Percentiles rank a stretch among this genome's conserved stretches.
These are phyloP conservation scores for Apostichopus japonicus DNA, from an alignment of 35 echinoderm and acorn worm genomes.

Conservation along the genomic window DNA sequence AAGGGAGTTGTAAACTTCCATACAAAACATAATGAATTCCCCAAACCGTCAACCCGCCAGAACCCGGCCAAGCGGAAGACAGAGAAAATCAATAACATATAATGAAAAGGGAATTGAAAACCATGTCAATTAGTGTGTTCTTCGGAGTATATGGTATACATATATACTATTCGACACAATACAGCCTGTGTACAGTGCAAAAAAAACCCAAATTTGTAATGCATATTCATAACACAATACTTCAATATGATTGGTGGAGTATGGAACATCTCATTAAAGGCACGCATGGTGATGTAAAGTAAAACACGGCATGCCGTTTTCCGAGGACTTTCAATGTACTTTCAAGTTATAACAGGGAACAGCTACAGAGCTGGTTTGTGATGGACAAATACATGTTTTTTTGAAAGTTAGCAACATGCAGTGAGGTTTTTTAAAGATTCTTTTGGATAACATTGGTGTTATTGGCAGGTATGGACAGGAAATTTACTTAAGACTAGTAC, in stretches of 20 bases:
- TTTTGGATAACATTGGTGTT: no score
- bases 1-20: slow-evolving; percentile 43
- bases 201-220: background rate
- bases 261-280: slow-evolving; percentile 37
- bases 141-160: slow-evolving; percentile 9
- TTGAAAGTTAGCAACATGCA: no score
- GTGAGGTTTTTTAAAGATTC: no score
- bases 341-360: background rate
- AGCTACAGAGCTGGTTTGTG: no score
- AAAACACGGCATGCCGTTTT: slow-evolving; percentile 19
- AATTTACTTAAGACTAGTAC: background rate
- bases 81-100: slow-evolving; percentile 58
- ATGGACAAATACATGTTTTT: no score
- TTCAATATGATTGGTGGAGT: slow-evolving; percentile 9
- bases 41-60: slow-evolving; percentile 48
- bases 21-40: slow-evolving; percentile 37
- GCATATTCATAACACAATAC: slow-evolving; percentile 6
- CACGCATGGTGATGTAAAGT: background rate
- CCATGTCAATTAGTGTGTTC: slow-evolving; percentile 46
- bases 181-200: no score
- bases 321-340: slow-evolving; percentile 7
- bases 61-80: slow-evolving; percentile 56
- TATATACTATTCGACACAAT: background rate
- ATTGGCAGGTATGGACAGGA: background rate
- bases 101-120: slow-evolving; percentile 62